These are phyloP conservation scores for Cephus runcator DNA, from an alignment of 2,888 invertebrate genomes.

Conservation along the genomic window DNA sequence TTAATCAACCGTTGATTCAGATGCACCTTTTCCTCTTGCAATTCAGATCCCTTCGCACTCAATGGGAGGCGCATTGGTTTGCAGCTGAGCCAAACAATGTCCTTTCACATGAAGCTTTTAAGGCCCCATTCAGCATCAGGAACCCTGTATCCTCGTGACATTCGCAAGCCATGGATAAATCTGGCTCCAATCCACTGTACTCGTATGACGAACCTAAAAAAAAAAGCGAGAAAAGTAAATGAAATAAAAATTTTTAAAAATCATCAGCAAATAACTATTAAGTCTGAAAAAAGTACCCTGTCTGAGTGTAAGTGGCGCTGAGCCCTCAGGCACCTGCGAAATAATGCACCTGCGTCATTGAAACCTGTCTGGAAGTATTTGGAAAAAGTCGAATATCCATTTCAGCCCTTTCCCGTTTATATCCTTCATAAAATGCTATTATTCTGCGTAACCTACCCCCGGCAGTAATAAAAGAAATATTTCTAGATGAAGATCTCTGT, in stretches of 20 bases:
- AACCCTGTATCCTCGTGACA: conserved; percentile 25
- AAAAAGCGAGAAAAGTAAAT: neutral
- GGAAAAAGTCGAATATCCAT: neutral
- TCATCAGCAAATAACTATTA: neutral
- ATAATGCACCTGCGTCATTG: neutral
- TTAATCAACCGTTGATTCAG: conserved; percentile 63
- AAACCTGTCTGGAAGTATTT: neutral
- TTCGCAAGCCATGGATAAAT: conserved; percentile 6
- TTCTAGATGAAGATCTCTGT: neutral
- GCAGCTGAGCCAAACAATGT: conserved; percentile 65
- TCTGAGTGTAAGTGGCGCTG: neutral
- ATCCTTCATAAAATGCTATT: neutral
- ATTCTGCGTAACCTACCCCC: neutral
- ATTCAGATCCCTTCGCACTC: conserved; percentile 37
- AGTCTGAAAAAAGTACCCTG: neutral
- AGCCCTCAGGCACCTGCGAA: neutral
- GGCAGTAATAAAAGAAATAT: neutral
- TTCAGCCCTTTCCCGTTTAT: neutral
- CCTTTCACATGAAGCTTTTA: conserved; percentile 64
- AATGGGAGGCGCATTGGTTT: conserved; percentile 44
- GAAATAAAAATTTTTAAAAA: neutral
- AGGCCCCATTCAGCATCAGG: conserved; percentile 52
- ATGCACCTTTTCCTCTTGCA: conserved; percentile 56
- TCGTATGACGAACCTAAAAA: neutral
- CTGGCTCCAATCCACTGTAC: neutral